Evolutionary conservation across 2,888 invertebrate species (phyloP).

Genomic region (Limnephilus lunatus): DNA sequence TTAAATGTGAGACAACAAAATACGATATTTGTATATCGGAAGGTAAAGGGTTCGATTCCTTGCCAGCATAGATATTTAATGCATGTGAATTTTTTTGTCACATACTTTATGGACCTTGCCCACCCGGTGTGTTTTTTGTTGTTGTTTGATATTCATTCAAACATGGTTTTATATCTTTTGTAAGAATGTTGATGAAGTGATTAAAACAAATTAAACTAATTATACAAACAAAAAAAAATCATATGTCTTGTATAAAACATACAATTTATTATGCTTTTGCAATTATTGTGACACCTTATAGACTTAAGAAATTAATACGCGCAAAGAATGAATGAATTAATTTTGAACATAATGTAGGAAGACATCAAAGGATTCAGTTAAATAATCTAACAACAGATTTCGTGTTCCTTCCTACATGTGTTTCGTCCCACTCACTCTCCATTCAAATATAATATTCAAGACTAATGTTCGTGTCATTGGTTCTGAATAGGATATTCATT

Average conservation of each 20-base stretch:
- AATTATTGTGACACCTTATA: neutral
- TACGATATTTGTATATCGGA: neutral
- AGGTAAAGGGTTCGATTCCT: neutral
- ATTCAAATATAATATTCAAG: slow-evolving; percentile 27
- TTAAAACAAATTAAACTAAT: neutral
- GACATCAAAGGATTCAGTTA: slow-evolving; percentile 11
- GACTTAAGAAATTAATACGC: neutral
- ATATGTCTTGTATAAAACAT: neutral
- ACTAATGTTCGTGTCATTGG: slow-evolving; percentile 56
- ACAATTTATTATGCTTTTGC: neutral
- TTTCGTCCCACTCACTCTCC: slow-evolving; percentile 19
- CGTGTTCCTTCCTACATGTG: slow-evolving; percentile 29
- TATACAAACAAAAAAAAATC: neutral
- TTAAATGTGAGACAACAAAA: too few relatives aligned
- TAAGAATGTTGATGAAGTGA: neutral
- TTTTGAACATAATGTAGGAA: slow-evolving; percentile 11
- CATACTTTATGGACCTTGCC: neutral
- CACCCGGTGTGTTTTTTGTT: neutral
- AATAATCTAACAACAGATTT: slow-evolving; percentile 17
- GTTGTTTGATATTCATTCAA: neutral
- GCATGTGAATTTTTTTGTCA: neutral
- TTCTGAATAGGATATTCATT: slow-evolving; percentile 60
- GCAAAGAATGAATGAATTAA: neutral
- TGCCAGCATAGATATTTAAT: neutral
- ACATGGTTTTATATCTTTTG: neutral